Conservation (phyloP, 1,140 invertebrate species). For the Helicoverpa zea region DNA sequence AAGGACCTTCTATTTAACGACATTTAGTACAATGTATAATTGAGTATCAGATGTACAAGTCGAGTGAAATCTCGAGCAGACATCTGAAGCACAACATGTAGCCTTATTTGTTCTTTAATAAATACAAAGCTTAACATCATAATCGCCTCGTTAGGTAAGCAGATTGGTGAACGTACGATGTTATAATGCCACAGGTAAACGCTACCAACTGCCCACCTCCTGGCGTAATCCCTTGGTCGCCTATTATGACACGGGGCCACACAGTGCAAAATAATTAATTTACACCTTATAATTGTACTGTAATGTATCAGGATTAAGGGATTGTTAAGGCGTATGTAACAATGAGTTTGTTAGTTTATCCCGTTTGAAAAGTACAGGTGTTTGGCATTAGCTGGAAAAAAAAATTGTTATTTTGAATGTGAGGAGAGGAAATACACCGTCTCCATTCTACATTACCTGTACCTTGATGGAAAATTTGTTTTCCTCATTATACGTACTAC, state of each 20-base stretch:
- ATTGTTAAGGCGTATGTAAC: background rate
- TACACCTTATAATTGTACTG: constrained; percentile 34
- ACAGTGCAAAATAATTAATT: constrained; percentile 27
- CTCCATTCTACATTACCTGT: too few species aligned
- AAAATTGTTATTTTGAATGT: background rate
- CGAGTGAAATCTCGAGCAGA: too few species aligned
- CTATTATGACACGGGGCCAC: constrained; percentile 18
- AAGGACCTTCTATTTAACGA: background rate
- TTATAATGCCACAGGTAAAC: constrained; percentile 18
- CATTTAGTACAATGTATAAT: too few species aligned
- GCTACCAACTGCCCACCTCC: background rate
- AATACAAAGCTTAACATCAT: background rate
- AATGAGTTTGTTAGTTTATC: constrained; percentile 14
- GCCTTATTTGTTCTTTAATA: background rate
- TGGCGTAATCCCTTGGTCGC: constrained; percentile 19
- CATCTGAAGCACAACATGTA: too few species aligned
- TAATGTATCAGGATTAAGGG: constrained; percentile 38
- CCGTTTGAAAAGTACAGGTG: too few species aligned
- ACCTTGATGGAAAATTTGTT: too few species aligned
- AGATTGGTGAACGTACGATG: constrained; percentile 20
- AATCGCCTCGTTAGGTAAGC: background rate
- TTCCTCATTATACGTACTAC: too few species aligned
- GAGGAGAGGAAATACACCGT: too few species aligned
- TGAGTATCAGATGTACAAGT: too few species aligned
- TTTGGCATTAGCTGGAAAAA: too few species aligned